Conservation (phyloP, 2,888 invertebrate species). For the Aproaerema taeniolella region DNA sequence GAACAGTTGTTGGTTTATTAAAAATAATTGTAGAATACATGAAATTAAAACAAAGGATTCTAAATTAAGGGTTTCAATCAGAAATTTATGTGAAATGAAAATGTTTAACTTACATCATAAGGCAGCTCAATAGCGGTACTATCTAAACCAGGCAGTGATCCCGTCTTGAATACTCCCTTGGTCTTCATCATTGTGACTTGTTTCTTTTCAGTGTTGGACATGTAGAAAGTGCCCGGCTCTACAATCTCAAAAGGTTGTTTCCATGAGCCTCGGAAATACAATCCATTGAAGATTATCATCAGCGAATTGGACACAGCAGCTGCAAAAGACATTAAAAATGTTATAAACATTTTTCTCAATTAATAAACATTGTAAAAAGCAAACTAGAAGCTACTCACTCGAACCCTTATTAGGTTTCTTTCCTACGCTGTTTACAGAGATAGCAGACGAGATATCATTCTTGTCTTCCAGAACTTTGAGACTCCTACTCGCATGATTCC, state of each 20-base stretch:
- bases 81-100: no score
- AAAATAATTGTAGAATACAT: no score
- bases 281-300: constrained; percentile 84
- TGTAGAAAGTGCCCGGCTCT: constrained; percentile 79
- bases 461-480: constrained; percentile 52
- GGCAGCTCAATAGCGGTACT: constrained; percentile 84
- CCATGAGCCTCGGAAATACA: constrained; percentile 90
- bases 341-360: background rate
- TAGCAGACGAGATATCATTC: constrained; percentile 75
- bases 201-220: constrained; percentile 77
- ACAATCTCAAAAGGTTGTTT: constrained; percentile 79
- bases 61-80: no score
- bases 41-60: no score
- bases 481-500: constrained; percentile 68
- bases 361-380: no score
- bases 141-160: constrained; percentile 78
- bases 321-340: constrained; percentile 21
- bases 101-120: constrained; percentile 85
- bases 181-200: constrained; percentile 83
- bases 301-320: constrained; percentile 70
- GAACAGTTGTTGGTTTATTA: no score
- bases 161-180: constrained; percentile 78
- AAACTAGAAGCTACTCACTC: background rate
- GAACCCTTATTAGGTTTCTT: constrained; percentile 59
- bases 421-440: constrained; percentile 80